A percentile compares a stretch with the other conserved stretches of the same genome.
These are phyloP conservation scores for Carabus problematicus DNA, from an alignment of 2,888 invertebrate genomes.

Conservation along the genomic window DNA sequence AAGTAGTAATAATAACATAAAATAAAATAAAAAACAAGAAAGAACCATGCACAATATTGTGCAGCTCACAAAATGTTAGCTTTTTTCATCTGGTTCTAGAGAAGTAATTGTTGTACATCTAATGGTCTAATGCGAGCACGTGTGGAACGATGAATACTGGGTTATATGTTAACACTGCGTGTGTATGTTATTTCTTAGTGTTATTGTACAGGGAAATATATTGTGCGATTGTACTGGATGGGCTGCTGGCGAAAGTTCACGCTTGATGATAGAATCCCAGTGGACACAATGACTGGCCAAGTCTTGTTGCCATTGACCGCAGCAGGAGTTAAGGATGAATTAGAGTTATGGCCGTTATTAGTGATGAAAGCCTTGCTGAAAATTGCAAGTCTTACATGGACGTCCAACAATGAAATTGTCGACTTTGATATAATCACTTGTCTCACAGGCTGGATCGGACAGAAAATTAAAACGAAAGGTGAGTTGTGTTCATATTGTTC, in stretches of 20 bases:
- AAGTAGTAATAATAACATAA: too few species aligned
- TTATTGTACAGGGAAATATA: conserved; percentile 58
- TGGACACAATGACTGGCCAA: conserved; percentile 52
- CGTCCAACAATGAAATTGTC: conserved; percentile 52
- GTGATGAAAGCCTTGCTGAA: conserved; percentile 61
- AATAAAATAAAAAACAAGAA: too few species aligned
- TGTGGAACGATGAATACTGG: too few species aligned
- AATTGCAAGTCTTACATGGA: conserved; percentile 57
- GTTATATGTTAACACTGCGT: too few species aligned
- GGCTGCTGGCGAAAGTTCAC: conserved; percentile 61
- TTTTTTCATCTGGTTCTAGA: too few species aligned
- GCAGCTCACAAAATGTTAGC: too few species aligned
- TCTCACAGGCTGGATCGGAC: conserved; percentile 59
- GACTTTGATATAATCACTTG: conserved; percentile 59
- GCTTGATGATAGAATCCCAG: conserved; percentile 61
- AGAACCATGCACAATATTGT: too few species aligned
- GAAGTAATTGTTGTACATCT: too few species aligned
- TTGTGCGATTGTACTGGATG: conserved; percentile 60
- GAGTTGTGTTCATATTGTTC: too few species aligned
- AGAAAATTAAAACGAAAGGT: conserved; percentile 50
- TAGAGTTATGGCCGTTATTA: conserved; percentile 62
- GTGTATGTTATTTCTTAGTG: neutral
- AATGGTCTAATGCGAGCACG: too few species aligned
- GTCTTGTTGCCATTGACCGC: conserved; percentile 56
- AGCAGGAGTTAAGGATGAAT: conserved; percentile 46